phyloP scores from a whole-genome alignment of 2,113 vertebrate species.

The Machaerirhynchus nigripectus region DNA sequence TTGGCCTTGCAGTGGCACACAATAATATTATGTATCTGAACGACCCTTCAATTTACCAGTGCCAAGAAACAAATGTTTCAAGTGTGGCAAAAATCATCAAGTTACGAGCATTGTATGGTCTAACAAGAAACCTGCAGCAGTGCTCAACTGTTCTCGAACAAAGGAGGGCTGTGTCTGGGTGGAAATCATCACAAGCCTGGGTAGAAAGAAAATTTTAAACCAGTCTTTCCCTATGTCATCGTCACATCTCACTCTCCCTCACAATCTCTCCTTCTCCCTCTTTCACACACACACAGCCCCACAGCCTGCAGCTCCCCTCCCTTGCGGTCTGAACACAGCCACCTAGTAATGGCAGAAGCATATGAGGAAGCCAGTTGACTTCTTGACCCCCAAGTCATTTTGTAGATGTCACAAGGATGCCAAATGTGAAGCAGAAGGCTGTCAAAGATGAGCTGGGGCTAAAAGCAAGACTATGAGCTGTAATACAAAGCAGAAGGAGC shows the following conservation, averaged over 20 bases:
- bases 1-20: neutral
- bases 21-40: neutral
- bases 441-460: conserved; percentile 78
- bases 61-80: conserved; percentile 48
- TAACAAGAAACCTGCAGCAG: conserved; percentile 60
- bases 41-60: neutral
- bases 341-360: conserved; percentile 78
- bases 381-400: conserved; percentile 76
- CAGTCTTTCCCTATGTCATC: conserved; percentile 17
- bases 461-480: conserved; percentile 76
- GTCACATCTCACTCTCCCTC: neutral
- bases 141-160: conserved; percentile 17
- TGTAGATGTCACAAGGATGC: conserved; percentile 80
- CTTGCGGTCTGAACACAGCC: neutral
- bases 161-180: conserved; percentile 47
- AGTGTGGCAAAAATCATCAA: conserved; percentile 24
- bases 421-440: conserved; percentile 83
- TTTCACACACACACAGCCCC: neutral
- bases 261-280: neutral
- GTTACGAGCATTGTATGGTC: conserved; percentile 45
- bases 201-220: conserved; percentile 55
- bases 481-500: conserved; percentile 78
- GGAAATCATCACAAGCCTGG: conserved; percentile 43
- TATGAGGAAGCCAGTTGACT: conserved; percentile 78
- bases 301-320: neutral